Evolutionary conservation across 2,888 invertebrate species (phyloP).

Genomic region (Imbricaverruca yamaguchii): DNA sequence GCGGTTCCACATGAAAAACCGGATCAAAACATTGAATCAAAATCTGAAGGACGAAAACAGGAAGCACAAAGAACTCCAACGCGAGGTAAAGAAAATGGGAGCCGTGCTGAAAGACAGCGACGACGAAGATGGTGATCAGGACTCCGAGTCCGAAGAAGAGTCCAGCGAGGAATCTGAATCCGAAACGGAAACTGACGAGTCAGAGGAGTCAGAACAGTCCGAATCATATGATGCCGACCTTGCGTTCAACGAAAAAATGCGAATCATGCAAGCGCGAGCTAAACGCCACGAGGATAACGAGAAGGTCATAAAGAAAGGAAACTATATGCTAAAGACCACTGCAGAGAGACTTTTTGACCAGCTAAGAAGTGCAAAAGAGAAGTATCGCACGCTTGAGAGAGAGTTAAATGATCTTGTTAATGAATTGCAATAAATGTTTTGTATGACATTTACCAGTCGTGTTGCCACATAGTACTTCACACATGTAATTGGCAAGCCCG

Average conservation of each 20-base stretch:
- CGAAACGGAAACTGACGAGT: slow-evolving; percentile 23
- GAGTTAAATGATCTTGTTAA: slow-evolving; percentile 52
- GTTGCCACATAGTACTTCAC: neutral
- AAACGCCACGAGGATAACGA: slow-evolving; percentile 72
- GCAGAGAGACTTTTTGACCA: slow-evolving; percentile 81
- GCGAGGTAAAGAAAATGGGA: slow-evolving; percentile 79
- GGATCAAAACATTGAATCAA: slow-evolving; percentile 71
- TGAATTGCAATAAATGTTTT: neutral
- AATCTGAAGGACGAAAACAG: slow-evolving; percentile 62
- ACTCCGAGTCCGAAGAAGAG: slow-evolving; percentile 24
- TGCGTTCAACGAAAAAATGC: slow-evolving; percentile 19
- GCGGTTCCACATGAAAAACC: slow-evolving; percentile 64
- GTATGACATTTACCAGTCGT: neutral
- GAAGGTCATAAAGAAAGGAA: slow-evolving; percentile 75
- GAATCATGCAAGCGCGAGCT: slow-evolving; percentile 41
- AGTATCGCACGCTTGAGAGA: slow-evolving; percentile 65
- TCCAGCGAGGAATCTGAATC: slow-evolving; percentile 28
- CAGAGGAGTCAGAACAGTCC: slow-evolving; percentile 28
- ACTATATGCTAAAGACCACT: slow-evolving; percentile 76
- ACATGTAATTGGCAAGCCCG: neutral
- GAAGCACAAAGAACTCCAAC: slow-evolving; percentile 72
- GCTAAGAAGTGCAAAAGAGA: slow-evolving; percentile 70
- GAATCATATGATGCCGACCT: slow-evolving; percentile 29
- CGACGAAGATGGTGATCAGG: slow-evolving; percentile 45
- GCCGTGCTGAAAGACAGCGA: slow-evolving; percentile 16